phyloP scores from a whole-genome alignment of 2,888 invertebrate genomes.

The Agrotis segetum region DNA sequence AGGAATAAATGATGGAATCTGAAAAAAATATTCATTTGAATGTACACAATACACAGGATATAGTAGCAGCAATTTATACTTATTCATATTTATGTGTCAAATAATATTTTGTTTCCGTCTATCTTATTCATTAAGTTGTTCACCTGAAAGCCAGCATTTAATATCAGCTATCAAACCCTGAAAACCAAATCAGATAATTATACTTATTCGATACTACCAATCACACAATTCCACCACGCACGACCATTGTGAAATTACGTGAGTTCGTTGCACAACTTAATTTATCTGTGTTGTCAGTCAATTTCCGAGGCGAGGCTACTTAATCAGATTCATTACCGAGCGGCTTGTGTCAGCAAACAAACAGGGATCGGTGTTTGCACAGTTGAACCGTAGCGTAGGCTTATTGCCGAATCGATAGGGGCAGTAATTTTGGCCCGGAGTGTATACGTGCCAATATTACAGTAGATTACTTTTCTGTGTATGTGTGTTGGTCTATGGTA shows the following conservation, averaged over 20 bases:
- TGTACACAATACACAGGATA: not conserved
- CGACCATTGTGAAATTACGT: conserved; percentile 55
- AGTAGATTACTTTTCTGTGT: conserved; percentile 50
- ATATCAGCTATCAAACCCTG: not conserved
- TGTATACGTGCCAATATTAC: conserved; percentile 68
- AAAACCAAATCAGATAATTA: conserved; percentile 7
- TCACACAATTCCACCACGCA: conserved; percentile 36
- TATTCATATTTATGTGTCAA: too few species aligned
- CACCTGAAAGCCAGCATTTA: not conserved
- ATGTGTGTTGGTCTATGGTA: conserved; percentile 14
- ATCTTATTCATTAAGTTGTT: not conserved
- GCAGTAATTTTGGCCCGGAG: conserved; percentile 71
- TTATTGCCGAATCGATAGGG: conserved; percentile 74
- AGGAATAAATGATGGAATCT: too few species aligned
- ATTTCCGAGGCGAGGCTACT: conserved; percentile 82
- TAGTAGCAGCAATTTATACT: not conserved
- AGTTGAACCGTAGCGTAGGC: conserved; percentile 59
- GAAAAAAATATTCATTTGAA: not conserved
- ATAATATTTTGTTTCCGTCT: not conserved
- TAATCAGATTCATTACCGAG: conserved; percentile 88
- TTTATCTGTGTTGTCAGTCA: conserved; percentile 72
- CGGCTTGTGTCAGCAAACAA: conserved; percentile 77
- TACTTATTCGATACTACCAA: conserved; percentile 24
- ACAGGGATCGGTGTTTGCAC: conserved; percentile 68
- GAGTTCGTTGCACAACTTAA: conserved; percentile 69